Percentiles rank a stretch among this genome's conserved stretches.
These are phyloP conservation scores for Nymphalis io DNA, from an alignment of 1,140 invertebrate genomes.

Conservation along the genomic window DNA sequence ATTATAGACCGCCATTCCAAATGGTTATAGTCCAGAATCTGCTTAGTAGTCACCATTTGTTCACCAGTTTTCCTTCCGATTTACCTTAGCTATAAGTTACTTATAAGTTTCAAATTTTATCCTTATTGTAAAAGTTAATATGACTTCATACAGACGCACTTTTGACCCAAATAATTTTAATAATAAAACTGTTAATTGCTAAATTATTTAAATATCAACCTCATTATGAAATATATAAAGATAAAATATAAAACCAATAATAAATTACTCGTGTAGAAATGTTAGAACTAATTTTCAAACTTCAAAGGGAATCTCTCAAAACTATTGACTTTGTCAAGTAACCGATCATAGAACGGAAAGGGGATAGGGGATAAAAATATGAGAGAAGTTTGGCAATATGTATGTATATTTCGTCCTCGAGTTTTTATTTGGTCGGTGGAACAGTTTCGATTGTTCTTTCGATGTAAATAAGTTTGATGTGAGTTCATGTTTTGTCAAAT, in stretches of 20 bases:
- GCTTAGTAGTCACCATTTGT: too few species aligned
- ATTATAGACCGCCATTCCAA: too few species aligned
- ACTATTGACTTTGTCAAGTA: constrained; percentile 19
- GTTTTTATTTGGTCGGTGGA: constrained; percentile 46
- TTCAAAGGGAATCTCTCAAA: constrained; percentile 15
- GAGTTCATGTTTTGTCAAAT: too few species aligned
- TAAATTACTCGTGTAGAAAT: background rate
- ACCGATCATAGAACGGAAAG: constrained; percentile 8
- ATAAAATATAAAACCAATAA: background rate
- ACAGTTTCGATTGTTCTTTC: constrained; percentile 42
- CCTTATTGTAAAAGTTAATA: too few species aligned
- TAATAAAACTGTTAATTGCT: too few species aligned
- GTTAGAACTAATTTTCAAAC: constrained; percentile 9
- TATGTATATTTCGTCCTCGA: constrained; percentile 50
- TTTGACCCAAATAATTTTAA: too few species aligned
- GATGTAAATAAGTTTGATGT: constrained; percentile 41
- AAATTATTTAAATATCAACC: too few species aligned
- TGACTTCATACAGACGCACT: too few species aligned
- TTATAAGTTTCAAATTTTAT: too few species aligned
- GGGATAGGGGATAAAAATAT: constrained; percentile 39
- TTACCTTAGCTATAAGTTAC: too few species aligned
- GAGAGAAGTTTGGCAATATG: constrained; percentile 50
- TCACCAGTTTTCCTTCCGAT: too few species aligned
- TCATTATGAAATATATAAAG: background rate
- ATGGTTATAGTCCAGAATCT: too few species aligned